Conservation (phyloP, 92 coral and sea anemone species). For the Paramuricea clavata region DNA sequence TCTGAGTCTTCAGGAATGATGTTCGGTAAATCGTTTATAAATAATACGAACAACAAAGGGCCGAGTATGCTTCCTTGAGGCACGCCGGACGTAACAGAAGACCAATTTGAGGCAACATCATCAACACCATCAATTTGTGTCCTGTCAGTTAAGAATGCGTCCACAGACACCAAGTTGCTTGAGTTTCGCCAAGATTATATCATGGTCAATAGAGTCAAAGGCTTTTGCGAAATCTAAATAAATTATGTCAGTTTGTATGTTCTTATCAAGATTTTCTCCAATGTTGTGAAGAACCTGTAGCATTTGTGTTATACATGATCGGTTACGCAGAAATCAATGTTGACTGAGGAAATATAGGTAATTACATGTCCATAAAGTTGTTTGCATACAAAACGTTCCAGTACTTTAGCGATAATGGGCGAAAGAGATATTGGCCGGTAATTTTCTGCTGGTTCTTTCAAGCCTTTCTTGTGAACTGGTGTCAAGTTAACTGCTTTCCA, state of each 20-base stretch:
- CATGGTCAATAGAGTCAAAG: no score
- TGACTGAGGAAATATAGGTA: not conserved
- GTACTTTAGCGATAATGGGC: constrained; percentile 13
- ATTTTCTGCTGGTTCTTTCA: constrained; percentile 43
- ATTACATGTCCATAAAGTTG: constrained; percentile 13
- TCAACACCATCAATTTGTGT: constrained; percentile 16
- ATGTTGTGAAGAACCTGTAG: constrained; percentile 24
- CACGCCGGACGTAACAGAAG: constrained; percentile 7
- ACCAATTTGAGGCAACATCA: not conserved
- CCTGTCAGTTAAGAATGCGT: not conserved
- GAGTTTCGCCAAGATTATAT: no score
- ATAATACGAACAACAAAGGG: not conserved
- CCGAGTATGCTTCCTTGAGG: no score
- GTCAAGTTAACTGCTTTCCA: constrained; percentile 45
- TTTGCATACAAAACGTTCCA: constrained; percentile 46
- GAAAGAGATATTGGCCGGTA: constrained; percentile 48
- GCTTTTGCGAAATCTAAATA: not conserved
- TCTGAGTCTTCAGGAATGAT: not conserved
- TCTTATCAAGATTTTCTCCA: constrained; percentile 7
- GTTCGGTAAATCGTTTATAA: not conserved
- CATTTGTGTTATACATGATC: constrained; percentile 43
- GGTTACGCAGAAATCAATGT: constrained; percentile 31
- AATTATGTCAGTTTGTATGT: not conserved
- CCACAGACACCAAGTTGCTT: no score
- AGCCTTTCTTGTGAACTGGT: constrained; percentile 48